Percentiles rank a stretch among this genome's conserved stretches.
These are phyloP conservation scores for Ifrita kowaldi DNA, from an alignment of 2,113 vertebrate species.

Conservation along the genomic window DNA sequence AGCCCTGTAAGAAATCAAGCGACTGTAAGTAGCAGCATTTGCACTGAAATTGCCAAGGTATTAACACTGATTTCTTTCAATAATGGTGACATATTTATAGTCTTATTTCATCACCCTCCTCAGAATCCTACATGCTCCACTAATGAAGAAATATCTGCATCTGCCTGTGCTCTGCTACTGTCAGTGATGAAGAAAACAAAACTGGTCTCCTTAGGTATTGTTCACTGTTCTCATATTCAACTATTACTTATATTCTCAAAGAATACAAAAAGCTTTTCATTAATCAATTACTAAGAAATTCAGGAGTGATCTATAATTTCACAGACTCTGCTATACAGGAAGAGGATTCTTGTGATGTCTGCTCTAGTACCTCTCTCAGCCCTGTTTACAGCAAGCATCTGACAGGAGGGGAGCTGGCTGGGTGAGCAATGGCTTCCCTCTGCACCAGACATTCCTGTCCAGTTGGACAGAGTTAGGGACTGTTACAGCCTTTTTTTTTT, in stretches of 20 bases:
- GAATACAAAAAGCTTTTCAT: background rate
- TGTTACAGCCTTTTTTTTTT: background rate
- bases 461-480: background rate
- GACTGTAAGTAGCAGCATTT: background rate
- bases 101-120: background rate
- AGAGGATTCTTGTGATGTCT: background rate
- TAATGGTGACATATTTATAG: background rate
- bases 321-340: background rate
- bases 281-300: background rate
- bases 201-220: background rate
- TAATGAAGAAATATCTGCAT: background rate
- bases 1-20: background rate
- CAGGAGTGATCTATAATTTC: background rate
- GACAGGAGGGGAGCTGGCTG: background rate
- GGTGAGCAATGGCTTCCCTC: background rate
- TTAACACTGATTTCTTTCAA: background rate
- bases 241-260: background rate
- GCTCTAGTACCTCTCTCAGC: background rate
- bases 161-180: background rate
- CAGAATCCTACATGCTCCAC: background rate
- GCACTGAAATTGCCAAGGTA: background rate
- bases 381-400: background rate
- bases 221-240: background rate
- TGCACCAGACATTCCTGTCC: background rate
- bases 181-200: background rate